These are phyloP conservation scores for Macropus fuliginosus DNA, from an alignment of 2,797 vertebrate species.

Conservation along the genomic window DNA sequence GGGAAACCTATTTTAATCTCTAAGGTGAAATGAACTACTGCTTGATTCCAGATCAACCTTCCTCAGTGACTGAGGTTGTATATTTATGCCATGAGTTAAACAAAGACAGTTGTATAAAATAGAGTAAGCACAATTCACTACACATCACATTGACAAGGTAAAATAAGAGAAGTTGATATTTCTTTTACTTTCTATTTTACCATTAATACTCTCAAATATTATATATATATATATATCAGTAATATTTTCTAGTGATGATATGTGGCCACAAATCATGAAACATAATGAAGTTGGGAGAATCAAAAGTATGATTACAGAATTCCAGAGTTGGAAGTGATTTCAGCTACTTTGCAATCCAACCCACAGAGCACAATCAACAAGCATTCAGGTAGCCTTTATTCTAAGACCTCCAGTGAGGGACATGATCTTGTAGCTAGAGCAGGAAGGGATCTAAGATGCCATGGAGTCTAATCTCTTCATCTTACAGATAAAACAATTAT, in stretches of 20 bases:
- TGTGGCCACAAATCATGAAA: not conserved
- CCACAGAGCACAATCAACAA: not conserved
- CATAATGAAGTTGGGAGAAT: not conserved
- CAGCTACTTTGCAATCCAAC: not conserved
- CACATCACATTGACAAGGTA: not conserved
- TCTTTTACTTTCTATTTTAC: not conserved
- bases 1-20: not conserved
- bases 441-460: not conserved
- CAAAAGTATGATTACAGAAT: not conserved
- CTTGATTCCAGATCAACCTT: not conserved
- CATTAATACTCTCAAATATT: not conserved
- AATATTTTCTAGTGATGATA: not conserved
- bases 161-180: not conserved
- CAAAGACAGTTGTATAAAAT: not conserved
- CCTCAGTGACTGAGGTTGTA: not conserved
- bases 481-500: not conserved
- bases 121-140: not conserved
- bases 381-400: not conserved
- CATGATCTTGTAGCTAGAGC: not conserved
- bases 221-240: too few species aligned
- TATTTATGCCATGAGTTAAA: not conserved
- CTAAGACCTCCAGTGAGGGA: not conserved
- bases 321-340: not conserved
- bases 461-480: not conserved
- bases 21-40: not conserved